Evolutionary conservation across 2,113 vertebrate genomes (phyloP), one percentile per base, ranked within the genome.

Genomic region (Phalacrocorax aristotelis): DNA sequence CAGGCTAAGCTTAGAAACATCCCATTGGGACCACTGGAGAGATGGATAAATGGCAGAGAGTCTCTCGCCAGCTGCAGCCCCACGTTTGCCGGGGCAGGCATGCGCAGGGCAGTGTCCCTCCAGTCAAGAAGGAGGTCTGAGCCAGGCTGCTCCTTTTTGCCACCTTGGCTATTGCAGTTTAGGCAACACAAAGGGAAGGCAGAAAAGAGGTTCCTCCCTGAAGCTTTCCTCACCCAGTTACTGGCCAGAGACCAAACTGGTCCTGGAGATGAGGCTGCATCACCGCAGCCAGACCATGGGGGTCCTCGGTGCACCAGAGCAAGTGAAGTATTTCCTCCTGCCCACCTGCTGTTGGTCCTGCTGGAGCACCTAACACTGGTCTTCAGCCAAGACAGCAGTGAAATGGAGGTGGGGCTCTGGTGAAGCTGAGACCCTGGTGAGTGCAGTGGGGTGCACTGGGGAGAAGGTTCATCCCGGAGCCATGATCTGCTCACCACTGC

Each of bases 51-150:
- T 1, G 2, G 40, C n/a, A 30, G 64, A 1, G 3, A 18, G 30
- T 15, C 9, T 57, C 26, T 55, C 4, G 3, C 7, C 0, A 2
- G 36, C 58, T 58, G 68, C 52, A 75, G 36, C n/a, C 7, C 4
- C 8, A 1, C 2, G 0, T 9, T 27, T 32, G 77, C 21, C 0
- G 4, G 10, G 54, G 25, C 70, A 40, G 83, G 27, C 2, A 0
- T 13, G 51, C 0, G 0, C 52, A 32, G 36, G 60, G 52, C 20
- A 75, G 40, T 1, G 1, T 18, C 55, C 30, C 34, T 32, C 46
- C 0, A 3, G 46, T 51, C 9, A 10, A 25, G 62, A 9, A n/a
- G 48, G 10, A 40, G 21, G 3, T 18, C 60, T 3, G 3, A 65
- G 70, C 38, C 68, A 62, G 57, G 34, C 23, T 70, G 13, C 19